Conservation (phyloP, 64 coral and sea anemone genomes). For the Porites lutea region DNA sequence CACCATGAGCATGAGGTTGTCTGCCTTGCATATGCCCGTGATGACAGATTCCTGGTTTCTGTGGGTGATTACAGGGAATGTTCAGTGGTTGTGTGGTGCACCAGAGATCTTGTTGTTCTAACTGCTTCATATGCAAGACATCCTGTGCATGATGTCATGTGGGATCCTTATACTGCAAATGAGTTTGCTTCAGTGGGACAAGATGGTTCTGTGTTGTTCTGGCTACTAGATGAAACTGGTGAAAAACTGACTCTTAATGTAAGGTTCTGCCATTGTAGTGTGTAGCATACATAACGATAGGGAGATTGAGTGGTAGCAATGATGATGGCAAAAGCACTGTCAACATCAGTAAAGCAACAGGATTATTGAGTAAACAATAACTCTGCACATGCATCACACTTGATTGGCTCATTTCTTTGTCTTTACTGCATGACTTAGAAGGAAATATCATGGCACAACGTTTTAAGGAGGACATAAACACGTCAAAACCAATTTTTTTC, state of each 20-base stretch:
- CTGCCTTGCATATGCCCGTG: slow-evolving; percentile 87
- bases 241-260: slow-evolving; percentile 84
- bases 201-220: slow-evolving; percentile 88
- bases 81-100: slow-evolving; percentile 94
- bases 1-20: slow-evolving; percentile 92
- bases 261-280: slow-evolving; percentile 20
- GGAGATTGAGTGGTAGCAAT: not conserved
- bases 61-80: slow-evolving; percentile 97
- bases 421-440: no score
- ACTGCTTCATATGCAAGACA: slow-evolving; percentile 87
- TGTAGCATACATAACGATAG: not conserved
- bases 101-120: slow-evolving; percentile 71
- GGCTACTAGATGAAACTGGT: slow-evolving; percentile 92
- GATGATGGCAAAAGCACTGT: not conserved
- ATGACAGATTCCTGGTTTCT: slow-evolving; percentile 96
- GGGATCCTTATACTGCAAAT: slow-evolving; percentile 95
- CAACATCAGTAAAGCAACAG: no score
- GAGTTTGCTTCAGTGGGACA: slow-evolving; percentile 94
- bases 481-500: no score
- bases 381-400: no score
- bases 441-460: no score
- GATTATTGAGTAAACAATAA: no score
- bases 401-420: no score
- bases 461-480: no score
- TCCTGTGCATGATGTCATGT: slow-evolving; percentile 83